Base-by-base conservation (phyloP, 2,888 invertebrate genomes). In the Eristalis tenax region DNA sequence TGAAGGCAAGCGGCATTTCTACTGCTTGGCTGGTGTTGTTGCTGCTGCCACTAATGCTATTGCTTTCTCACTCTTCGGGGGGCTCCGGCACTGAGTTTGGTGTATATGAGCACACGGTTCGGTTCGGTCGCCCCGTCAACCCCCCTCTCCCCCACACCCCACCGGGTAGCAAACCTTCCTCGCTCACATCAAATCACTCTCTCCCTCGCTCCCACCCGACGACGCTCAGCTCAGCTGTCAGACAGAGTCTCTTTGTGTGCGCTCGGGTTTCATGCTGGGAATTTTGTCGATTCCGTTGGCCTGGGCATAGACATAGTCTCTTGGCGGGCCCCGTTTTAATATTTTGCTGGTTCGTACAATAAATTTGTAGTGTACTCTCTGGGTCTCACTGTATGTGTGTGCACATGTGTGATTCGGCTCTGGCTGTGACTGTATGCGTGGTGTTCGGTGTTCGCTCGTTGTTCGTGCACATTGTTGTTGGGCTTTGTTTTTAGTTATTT, bases 301-400 rank as follows among this genome's bases (percentile, higher is more conserved):
- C 77, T 79, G 80, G 82, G 88, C 83, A 89, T 83, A 89, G 83
- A 83, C 81, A 73, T 85, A 89, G 89, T 89, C 89, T 89, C 89
- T 83, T 87, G 83, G 57, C 23, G 68, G 88, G 89, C 89, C 89
- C 83, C 87, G 64, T 83, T 82, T 89, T 82, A 85, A 76, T 84
- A 69, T 74, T 85, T 89, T 85, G 89, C 82, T 89, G 85, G 73
- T 88, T 88, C 68, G 88, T 82, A 74, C 75, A 76, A 86, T 78
- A 74, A 78, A 75, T 83, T 59, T 85, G 78, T 70, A 56, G 73
- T 86, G 70, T 86, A 71, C 82, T 68, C 69, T 71, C 32, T 71
- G 61, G 32, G 18, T 50, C 50, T 50, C 50, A 43, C 11, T 70
- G 66, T 70, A 18, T 50, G 50, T 50, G 8, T 18, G n/a, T 18